Evolutionary conservation across 2,113 vertebrate species (phyloP).

Genomic region (Ammodramus savannarum): DNA sequence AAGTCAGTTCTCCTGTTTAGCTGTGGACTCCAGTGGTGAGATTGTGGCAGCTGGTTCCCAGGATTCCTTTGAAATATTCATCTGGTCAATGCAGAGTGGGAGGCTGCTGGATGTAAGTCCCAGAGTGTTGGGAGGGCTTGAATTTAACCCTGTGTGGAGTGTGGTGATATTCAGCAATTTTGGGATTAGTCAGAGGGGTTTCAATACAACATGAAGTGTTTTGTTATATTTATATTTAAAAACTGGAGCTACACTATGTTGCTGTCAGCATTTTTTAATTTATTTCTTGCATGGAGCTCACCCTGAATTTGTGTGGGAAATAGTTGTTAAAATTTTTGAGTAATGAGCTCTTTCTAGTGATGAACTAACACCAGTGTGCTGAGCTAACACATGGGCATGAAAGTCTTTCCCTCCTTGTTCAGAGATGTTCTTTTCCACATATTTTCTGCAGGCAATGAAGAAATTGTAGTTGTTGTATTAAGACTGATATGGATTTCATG

Average conservation of each 20-base stretch:
- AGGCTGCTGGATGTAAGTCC: slow-evolving; percentile 87
- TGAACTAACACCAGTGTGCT: background rate
- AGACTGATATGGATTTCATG: background rate
- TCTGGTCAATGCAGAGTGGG: slow-evolving; percentile 98
- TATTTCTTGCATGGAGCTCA: background rate
- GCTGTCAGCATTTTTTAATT: background rate
- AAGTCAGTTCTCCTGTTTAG: slow-evolving; percentile 89
- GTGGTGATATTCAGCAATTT: background rate
- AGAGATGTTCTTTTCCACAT: background rate
- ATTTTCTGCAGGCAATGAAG: background rate
- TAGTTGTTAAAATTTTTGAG: background rate
- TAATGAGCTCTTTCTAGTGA: background rate
- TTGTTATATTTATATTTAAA: background rate
- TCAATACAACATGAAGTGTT: background rate
- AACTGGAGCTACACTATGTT: background rate
- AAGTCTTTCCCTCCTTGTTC: background rate
- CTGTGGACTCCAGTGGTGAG: slow-evolving; percentile 89
- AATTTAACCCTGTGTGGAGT: background rate
- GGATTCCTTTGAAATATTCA: slow-evolving; percentile 95
- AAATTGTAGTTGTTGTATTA: background rate
- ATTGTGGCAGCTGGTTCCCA: slow-evolving; percentile 91
- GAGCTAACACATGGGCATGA: accelerated
- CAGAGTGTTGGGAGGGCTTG: background rate
- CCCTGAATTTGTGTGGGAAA: background rate
- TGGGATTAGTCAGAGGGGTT: background rate